Evolutionary conservation across 2,113 vertebrate species (phyloP).

Genomic region (Toxostoma redivivum): DNA sequence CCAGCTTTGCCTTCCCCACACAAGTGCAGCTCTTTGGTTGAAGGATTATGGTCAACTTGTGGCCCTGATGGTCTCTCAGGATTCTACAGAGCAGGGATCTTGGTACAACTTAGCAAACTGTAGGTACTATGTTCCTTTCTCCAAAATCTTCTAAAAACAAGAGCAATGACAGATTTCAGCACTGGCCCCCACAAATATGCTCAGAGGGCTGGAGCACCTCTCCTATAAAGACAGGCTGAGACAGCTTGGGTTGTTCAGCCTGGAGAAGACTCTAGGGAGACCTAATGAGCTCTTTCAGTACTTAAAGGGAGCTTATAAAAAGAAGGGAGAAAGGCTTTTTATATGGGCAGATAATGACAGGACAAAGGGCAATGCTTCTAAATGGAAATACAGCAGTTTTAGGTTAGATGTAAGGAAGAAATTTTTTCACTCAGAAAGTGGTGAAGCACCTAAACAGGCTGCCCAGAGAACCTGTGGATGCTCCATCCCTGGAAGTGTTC

Average conservation of each 20-base stretch:
- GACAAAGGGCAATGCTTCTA: not conserved
- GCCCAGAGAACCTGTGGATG: not conserved
- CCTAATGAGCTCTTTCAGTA: not conserved
- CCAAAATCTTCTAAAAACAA: not conserved
- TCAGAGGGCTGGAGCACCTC: not conserved
- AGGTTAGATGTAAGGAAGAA: not conserved
- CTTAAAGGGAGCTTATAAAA: not conserved
- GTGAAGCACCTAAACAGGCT: not conserved
- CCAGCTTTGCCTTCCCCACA: not conserved
- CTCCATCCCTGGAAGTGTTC: not conserved
- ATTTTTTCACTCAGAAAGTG: not conserved
- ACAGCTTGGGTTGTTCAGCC: not conserved
- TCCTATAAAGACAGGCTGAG: not conserved
- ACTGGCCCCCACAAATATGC: not conserved
- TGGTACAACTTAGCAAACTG: not conserved
- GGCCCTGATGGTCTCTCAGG: not conserved
- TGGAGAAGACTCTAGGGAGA: not conserved
- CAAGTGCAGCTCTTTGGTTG: not conserved
- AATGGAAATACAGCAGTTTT: not conserved
- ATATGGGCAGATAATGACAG: not conserved
- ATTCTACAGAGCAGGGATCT: not conserved
- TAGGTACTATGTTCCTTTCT: not conserved
- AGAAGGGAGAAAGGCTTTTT: not conserved
- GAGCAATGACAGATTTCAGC: not conserved
- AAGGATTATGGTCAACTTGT: fast-evolving